Evolutionary conservation across 2,888 invertebrate genomes (phyloP).

Genomic region (Cheilosia variabilis): DNA sequence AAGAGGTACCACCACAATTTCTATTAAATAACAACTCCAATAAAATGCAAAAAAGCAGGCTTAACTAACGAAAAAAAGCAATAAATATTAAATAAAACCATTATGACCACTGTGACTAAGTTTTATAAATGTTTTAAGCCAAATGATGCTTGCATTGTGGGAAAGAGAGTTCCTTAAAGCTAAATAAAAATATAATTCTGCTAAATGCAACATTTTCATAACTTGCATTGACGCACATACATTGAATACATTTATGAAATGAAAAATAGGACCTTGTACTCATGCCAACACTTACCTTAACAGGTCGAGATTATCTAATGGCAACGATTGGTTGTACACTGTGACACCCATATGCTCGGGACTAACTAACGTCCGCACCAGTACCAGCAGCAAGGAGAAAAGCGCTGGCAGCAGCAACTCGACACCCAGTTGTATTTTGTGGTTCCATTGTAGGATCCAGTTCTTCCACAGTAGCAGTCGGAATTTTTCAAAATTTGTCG

Average conservation of each 20-base stretch:
- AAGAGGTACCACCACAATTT: too few relatives aligned
- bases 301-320: conserved; percentile 80
- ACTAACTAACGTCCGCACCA: conserved; percentile 88
- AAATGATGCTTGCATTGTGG: not conserved
- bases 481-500: conserved; percentile 85
- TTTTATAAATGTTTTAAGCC: not conserved
- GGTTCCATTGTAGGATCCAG: conserved; percentile 90
- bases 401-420: conserved; percentile 88
- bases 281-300: conserved; percentile 78
- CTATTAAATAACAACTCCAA: too few relatives aligned
- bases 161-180: not conserved
- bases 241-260: too few relatives aligned
- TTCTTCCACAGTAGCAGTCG: conserved; percentile 93
- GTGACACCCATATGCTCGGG: conserved; percentile 82
- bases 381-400: conserved; percentile 88
- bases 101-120: not conserved
- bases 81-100: not conserved
- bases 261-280: not conserved
- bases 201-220: too few relatives aligned
- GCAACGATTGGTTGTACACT: conserved; percentile 80
- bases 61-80: too few relatives aligned
- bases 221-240: too few relatives aligned
- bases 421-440: conserved; percentile 87
- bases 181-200: not conserved
- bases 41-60: too few relatives aligned